Conservation (phyloP, 2,113 vertebrate genomes). For the Casuarius casuarius region DNA sequence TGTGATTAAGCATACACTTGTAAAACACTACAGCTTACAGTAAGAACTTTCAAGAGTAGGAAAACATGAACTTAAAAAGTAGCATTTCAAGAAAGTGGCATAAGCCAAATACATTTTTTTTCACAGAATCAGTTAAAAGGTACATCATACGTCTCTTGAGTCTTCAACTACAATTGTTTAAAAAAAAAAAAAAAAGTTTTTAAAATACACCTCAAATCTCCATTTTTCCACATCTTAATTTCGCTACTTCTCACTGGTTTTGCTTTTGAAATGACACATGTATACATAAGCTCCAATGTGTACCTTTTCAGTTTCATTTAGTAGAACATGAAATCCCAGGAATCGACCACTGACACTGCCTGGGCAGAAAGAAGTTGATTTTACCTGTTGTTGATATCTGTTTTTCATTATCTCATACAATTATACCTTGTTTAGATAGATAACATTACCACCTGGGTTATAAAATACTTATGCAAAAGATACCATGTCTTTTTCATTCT, state of each 20-base stretch:
- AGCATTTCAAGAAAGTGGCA: conserved; percentile 14
- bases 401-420: background rate
- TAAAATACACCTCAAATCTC: background rate
- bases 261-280: background rate
- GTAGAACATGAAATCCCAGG: background rate
- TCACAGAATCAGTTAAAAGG: background rate
- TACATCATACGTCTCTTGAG: background rate
- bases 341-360: background rate
- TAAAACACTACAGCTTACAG: conserved; percentile 1
- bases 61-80: conserved; percentile 42
- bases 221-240: background rate
- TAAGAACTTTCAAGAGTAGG: conserved; percentile 4
- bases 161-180: background rate
- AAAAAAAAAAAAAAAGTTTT: background rate
- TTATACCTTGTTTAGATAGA: background rate
- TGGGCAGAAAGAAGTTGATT: background rate
- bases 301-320: background rate
- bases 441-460: background rate
- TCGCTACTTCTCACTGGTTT: background rate
- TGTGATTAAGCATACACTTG: conserved; percentile 24
- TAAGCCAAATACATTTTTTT: background rate
- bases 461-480: background rate
- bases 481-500: background rate
- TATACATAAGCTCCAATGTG: background rate
- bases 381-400: background rate